Base-by-base conservation (phyloP, 2,113 vertebrate species). In the Thamnophis sirtalis region DNA sequence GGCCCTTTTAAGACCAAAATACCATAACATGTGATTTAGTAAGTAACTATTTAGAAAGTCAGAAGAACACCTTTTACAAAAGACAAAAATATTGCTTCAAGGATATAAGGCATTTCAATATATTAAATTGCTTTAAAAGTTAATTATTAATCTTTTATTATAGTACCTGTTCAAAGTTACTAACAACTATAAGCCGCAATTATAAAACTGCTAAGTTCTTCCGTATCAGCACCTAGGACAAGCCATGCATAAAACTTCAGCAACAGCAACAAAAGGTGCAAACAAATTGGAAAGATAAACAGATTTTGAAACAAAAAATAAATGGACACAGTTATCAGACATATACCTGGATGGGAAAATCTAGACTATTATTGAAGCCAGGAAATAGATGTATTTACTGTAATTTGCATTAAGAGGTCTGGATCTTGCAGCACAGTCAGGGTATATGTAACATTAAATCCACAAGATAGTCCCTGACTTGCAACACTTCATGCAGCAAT, bases 101-200 rank as follows among this genome's bases (percentile, higher is more conserved):
- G 90, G 92, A 93, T 90, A 3, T 48, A 86, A 94, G 95, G 92
- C 93, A 88, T 92, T 92, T 92, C 73, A 93, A 95, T 93, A 21
- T 90, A 92, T 80, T 90, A 56, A 33, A 54, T 93, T 94, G 84
- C 43, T 94, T 93, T 94, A 94, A 80, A 0, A 4, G 48, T 95
- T 95, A 96, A 95, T 96, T 93, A 93, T 0, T 7, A 89, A 17
- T 84, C 92, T 86, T 80, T 89, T 58, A 0, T 56, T 13, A 84
- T 93, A 89, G 19, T 33, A 8, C 54, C 56, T 63, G 91, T 21
- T 91, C 91, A 55, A 86, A 90, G 21, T 1, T 63, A 17, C 24
- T 1, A 53, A 85, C 50, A 19, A 3, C 87, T 2, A 90, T 90
- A 51, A 88, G 0, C 1, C 11, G 21, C 55, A 28, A 17, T 93